Evolutionary conservation across 2,888 invertebrate species (phyloP), one percentile per base, ranked within the genome.

Genomic region (Agrochola litura): DNA sequence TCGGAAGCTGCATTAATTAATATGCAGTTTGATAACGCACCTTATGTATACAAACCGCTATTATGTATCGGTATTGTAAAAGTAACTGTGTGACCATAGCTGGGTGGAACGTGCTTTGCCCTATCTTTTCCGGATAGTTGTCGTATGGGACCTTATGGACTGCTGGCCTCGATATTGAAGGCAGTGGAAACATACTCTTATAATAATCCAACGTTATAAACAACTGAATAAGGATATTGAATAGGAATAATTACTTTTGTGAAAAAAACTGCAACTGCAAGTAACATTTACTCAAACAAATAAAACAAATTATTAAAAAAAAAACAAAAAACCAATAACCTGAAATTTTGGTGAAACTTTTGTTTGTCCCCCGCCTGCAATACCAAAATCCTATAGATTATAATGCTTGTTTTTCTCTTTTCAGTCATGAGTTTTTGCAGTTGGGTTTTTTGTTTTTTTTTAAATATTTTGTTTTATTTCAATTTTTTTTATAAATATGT

Each of bases 1-100:
- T 85, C 86, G 86, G 88, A 88, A 90, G 90, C 90, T 79, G 79
- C 80, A 87, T 89, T 86, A 37, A 37, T 30, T 30, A 87, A 88
- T 89, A 89, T 86, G 84, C 86, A 81, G 82, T 86, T 82, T 88
- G 85, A 88, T 88, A 80, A 79, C 43, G 61, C 49, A 79, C 16
- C 56, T 30, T 43, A 66, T 65, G 69, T 70, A 22, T 70, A 49
- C 56, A 74, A 30, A 81, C 77, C 77, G 75, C 72, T 83, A 77
- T 81, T 81, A 68, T 74, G 41, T 76, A 70, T 78, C 49, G 65
- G 79, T 77, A 75, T 56, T 83, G 73, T 84, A 76, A 54, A 56
- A 52, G 74, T 75, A n/a, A 56, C 6, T 63, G n/a, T 63, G 68
- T 37, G 73, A 81, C 77, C 67, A 66, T 76, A 73, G 60, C 71